Conservation (phyloP, 1,140 invertebrate species). For the Drosophila mojavensis region DNA sequence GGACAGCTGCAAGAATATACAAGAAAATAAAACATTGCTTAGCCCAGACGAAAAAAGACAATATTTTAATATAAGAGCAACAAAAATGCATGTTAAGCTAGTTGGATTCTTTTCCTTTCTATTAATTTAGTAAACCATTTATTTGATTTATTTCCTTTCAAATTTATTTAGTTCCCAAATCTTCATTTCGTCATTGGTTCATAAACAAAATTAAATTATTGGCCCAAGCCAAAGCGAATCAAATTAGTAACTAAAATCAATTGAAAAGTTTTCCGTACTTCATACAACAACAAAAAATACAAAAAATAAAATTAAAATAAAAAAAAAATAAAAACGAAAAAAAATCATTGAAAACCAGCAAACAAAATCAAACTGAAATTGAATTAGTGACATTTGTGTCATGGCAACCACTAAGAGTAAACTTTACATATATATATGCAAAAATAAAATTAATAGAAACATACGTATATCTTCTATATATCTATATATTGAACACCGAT, state of each 20-base stretch:
- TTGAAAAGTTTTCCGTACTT: constrained; percentile 29
- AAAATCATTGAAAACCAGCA: constrained; percentile 3
- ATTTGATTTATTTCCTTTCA: constrained; percentile 11
- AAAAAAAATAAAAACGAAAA: background rate
- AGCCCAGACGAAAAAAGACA: background rate
- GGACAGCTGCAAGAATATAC: constrained; percentile 8
- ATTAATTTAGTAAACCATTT: constrained; percentile 30
- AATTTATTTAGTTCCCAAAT: constrained; percentile 36
- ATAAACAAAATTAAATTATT: constrained; percentile 44
- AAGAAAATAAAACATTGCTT: constrained; percentile 15
- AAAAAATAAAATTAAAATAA: constrained; percentile 4
- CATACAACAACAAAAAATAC: constrained; percentile 23
- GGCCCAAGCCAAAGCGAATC: constrained; percentile 47
- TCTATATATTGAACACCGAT: constrained; percentile 25
- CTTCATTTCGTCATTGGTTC: constrained; percentile 65
- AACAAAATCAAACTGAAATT: constrained; percentile 42
- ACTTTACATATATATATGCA: constrained; percentile 23
- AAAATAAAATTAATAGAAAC: constrained; percentile 2
- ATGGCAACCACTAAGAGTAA: constrained; percentile 45
- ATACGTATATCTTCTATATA: constrained; percentile 25
- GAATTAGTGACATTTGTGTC: constrained; percentile 62
- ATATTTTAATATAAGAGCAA: constrained; percentile 28
- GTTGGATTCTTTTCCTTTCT: constrained; percentile 15
- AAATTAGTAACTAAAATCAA: constrained; percentile 51
- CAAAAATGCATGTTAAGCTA: constrained; percentile 50